These are phyloP conservation scores for Zaprionus kolodkinae DNA, from an alignment of 1,140 invertebrate species.

Conservation along the genomic window DNA sequence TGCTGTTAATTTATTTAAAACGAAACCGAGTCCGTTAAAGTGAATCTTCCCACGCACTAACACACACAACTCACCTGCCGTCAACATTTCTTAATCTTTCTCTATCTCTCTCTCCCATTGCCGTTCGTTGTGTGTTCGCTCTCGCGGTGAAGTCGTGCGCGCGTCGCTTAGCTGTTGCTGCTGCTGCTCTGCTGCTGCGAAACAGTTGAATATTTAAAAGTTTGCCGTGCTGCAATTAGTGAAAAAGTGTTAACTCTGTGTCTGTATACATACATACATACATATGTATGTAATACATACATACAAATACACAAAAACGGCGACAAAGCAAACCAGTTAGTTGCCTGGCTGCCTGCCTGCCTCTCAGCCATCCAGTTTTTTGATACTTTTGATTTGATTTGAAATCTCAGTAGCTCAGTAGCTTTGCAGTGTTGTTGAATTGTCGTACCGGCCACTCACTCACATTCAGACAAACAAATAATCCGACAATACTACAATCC, in stretches of 20 bases:
- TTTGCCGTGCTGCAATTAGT: constrained; percentile 52
- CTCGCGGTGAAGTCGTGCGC: constrained; percentile 29
- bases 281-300: too few species aligned
- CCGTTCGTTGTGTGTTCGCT: constrained; percentile 13
- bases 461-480: constrained; percentile 16
- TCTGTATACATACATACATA: not conserved
- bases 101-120: not conserved
- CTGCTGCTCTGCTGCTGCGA: not conserved
- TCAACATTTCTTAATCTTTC: not conserved
- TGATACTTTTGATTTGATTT: constrained; percentile 24
- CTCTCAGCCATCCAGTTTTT: constrained; percentile 35
- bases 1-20: constrained; percentile 15
- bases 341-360: constrained; percentile 9
- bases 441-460: constrained; percentile 23
- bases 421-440: constrained; percentile 25
- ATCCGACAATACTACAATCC: constrained; percentile 19
- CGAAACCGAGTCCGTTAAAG: constrained; percentile 1
- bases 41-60: constrained; percentile 5
- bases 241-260: constrained; percentile 51
- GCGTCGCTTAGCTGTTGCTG: constrained; percentile 40
- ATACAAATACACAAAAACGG: constrained; percentile 22
- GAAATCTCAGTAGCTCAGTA: constrained; percentile 48
- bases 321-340: constrained; percentile 69
- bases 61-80: constrained; percentile 16
- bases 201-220: constrained; percentile 50